These are phyloP conservation scores for Excalfactoria chinensis DNA, from an alignment of 2,113 vertebrate genomes.

Conservation along the genomic window DNA sequence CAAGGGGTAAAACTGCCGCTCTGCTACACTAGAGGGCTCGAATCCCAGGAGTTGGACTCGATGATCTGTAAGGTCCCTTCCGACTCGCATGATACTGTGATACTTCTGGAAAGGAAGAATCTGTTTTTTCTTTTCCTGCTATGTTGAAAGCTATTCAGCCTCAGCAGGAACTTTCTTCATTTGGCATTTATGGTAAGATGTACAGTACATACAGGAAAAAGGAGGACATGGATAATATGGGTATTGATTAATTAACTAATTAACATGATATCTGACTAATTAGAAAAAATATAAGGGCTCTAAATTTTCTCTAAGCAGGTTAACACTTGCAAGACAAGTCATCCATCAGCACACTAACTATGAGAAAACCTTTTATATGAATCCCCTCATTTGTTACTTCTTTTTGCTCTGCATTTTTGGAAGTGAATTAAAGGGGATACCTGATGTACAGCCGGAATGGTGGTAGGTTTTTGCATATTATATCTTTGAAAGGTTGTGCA, in stretches of 20 bases:
- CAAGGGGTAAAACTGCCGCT: no score
- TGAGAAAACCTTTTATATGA: background rate
- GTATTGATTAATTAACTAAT: no score
- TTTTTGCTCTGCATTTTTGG: background rate
- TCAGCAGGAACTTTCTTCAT: background rate
- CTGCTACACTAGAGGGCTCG: no score
- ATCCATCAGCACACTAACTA: background rate
- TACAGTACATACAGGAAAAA: background rate
- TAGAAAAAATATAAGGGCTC: background rate
- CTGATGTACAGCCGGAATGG: background rate
- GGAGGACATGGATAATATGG: background rate
- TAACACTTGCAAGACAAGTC: background rate
- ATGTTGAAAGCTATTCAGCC: background rate
- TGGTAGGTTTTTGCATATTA: background rate
- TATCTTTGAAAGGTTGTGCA: background rate
- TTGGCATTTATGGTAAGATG: background rate
- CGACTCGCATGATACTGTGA: no score
- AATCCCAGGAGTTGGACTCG: no score
- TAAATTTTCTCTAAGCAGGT: background rate
- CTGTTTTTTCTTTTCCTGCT: background rate
- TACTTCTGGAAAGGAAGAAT: background rate
- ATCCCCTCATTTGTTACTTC: background rate
- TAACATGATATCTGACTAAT: background rate
- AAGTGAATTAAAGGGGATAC: background rate
- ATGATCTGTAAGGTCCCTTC: no score